phyloP scores from a whole-genome alignment of 2,797 vertebrate genomes.

The Argyrosomus regius region DNA sequence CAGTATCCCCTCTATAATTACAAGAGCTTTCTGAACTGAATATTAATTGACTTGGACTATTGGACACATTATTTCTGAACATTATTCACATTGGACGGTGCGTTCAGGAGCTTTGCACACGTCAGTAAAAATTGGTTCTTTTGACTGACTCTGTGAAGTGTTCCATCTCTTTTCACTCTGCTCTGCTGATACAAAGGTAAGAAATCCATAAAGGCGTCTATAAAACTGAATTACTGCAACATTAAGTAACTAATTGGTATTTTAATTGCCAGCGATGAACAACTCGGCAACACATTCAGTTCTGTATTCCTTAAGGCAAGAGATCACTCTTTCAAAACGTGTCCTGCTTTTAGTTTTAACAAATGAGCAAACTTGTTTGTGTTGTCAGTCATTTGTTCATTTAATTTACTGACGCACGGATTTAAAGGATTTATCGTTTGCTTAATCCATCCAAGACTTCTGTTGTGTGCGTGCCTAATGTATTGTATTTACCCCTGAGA shows the following conservation, averaged over 20 bases:
- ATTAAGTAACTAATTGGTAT: slow-evolving; percentile 29
- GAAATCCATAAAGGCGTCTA: slow-evolving; percentile 3
- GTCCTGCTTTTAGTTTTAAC: slow-evolving; percentile 21
- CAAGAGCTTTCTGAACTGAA: not conserved
- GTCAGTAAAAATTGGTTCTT: not conserved
- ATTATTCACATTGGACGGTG: not conserved
- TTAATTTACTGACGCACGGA: slow-evolving; percentile 36
- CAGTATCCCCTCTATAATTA: not conserved
- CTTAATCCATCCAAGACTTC: slow-evolving; percentile 44
- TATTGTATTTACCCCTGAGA: slow-evolving; percentile 33
- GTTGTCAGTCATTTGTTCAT: slow-evolving; percentile 39
- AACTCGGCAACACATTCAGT: not conserved
- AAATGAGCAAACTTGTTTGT: slow-evolving; percentile 47
- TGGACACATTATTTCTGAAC: not conserved
- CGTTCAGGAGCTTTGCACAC: not conserved
- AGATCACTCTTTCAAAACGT: slow-evolving; percentile 20
- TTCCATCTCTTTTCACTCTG: not conserved
- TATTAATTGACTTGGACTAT: not conserved
- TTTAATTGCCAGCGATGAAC: slow-evolving; percentile 34
- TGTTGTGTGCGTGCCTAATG: slow-evolving; percentile 32
- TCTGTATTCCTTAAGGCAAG: slow-evolving; percentile 28
- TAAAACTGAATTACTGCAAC: slow-evolving; percentile 3
- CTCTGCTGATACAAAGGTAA: not conserved
- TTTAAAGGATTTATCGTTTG: slow-evolving; percentile 50
- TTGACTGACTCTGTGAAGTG: not conserved